phyloP scores from a whole-genome alignment of 2,888 invertebrate genomes.

The Anticlea derivata region DNA sequence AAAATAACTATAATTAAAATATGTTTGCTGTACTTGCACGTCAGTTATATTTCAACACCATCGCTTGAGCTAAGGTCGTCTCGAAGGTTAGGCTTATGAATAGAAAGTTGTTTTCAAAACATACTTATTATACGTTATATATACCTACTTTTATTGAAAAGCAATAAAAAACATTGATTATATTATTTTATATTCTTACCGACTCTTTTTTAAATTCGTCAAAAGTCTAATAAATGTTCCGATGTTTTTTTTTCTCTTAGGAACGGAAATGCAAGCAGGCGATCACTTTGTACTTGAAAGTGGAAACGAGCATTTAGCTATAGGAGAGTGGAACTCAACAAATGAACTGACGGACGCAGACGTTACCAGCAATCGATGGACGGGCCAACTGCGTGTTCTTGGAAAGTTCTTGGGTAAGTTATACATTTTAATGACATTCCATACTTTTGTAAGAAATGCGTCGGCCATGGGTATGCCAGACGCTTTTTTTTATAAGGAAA shows the following conservation, averaged over 20 bases:
- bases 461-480: no score
- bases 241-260: constrained; percentile 37
- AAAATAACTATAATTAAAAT: background rate
- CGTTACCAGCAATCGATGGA: constrained; percentile 41
- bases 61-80: constrained; percentile 7
- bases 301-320: constrained; percentile 45
- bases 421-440: background rate
- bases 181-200: no score
- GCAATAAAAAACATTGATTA: no score
- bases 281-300: constrained; percentile 52
- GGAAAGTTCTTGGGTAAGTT: constrained; percentile 79
- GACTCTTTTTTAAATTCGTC: no score
- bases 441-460: no score
- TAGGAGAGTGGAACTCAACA: constrained; percentile 54
- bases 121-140: no score
- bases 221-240: no score
- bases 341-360: constrained; percentile 49
- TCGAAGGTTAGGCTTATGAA: constrained; percentile 10
- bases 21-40: no score
- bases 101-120: constrained; percentile 25
- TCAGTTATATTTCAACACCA: constrained; percentile 11
- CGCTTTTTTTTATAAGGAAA: no score
- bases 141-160: no score
- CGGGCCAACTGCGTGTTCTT: constrained; percentile 60
- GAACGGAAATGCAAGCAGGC: constrained; percentile 48